These are phyloP conservation scores for Pseudomugil tenellus DNA, from an alignment of 2,797 vertebrate species.

Conservation along the genomic window DNA sequence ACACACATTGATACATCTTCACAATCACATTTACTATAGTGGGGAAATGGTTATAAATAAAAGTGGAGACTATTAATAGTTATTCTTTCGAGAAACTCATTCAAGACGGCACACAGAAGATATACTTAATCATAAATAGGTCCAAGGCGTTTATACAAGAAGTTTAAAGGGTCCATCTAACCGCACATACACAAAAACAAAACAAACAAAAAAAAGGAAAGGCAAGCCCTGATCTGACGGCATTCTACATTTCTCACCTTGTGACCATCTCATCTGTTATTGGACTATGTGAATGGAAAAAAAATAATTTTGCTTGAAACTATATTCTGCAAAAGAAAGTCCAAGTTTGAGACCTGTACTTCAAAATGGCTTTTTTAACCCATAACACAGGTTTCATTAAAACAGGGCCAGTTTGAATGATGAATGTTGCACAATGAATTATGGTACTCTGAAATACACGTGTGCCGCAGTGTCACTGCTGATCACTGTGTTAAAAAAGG, in stretches of 20 bases:
- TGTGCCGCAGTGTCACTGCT: too few relatives aligned
- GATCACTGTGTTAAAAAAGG: too few relatives aligned
- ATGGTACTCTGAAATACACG: too few relatives aligned
- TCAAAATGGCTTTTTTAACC: slow-evolving; percentile 6
- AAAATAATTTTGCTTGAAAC: background rate
- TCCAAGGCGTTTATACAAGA: slow-evolving; percentile 11
- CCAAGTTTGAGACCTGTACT: background rate
- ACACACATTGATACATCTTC: slow-evolving; percentile 19
- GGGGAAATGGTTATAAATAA: slow-evolving; percentile 15
- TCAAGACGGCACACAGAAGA: slow-evolving; percentile 9
- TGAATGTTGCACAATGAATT: too few relatives aligned
- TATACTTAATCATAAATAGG: slow-evolving; percentile 14
- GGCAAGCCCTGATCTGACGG: background rate
- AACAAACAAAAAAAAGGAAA: slow-evolving; percentile 6
- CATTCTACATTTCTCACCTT: background rate
- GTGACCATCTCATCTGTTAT: background rate
- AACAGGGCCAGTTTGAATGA: too few relatives aligned
- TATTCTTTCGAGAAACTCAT: slow-evolving; percentile 15
- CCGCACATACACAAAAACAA: slow-evolving; percentile 17
- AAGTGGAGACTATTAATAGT: background rate
- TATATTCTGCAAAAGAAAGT: slow-evolving; percentile 10
- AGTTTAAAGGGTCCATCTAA: background rate
- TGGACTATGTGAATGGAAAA: background rate
- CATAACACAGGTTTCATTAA: too few relatives aligned
- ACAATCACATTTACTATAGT: slow-evolving; percentile 4